Evolutionary conservation across 2,888 invertebrate species (phyloP), one percentile per base, ranked within the genome.

Genomic region (Eupithecia vulgata): DNA sequence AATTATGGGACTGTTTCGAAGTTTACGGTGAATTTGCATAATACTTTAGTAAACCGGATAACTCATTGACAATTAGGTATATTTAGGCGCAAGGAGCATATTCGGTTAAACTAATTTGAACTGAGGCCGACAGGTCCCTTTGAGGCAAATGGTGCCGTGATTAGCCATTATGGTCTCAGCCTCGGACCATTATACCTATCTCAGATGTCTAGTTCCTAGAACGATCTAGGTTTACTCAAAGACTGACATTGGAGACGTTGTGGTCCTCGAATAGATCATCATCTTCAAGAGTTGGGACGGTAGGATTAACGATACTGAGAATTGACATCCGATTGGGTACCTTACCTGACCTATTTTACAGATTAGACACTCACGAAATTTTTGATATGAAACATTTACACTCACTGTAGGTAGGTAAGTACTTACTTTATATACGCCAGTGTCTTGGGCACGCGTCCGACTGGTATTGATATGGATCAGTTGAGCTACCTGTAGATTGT

Each of bases 151-250:
- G 21, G 64, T n/a, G n/a, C 35, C 30, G 61, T 37, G 64, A 64
- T 35, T 64, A 64, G 21, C 34, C 35, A 61, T 61, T 17, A 17
- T n/a, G 64, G 21, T 64, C 34, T 64, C 34, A 64, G 61, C 17
- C n/a, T 37, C 17, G 15, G 17, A 62, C 59, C 52, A 52, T 52
- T 21, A 52, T 13, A 13, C 5, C 37, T 52, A 25, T 21, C 57
- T 25, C 57, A 57, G 57, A 57, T 57, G 64, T 61, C 61, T 17
- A 34, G 64, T n/a, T 64, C 17, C 37, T 64, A 5, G 37, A 64
- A 37, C 64, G 30, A 34, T 61, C 61, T 61, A 37, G 35, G n/a
- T 64, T 64, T 64, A 37, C 64, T 64, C 64, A 64, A 64, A 64
- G 37, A 5, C 62, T 37, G 64, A 37, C 37, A 64, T 12, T 64